Evolutionary conservation across 2,888 invertebrate genomes (phyloP).

Genomic region (Litoditis marina): DNA sequence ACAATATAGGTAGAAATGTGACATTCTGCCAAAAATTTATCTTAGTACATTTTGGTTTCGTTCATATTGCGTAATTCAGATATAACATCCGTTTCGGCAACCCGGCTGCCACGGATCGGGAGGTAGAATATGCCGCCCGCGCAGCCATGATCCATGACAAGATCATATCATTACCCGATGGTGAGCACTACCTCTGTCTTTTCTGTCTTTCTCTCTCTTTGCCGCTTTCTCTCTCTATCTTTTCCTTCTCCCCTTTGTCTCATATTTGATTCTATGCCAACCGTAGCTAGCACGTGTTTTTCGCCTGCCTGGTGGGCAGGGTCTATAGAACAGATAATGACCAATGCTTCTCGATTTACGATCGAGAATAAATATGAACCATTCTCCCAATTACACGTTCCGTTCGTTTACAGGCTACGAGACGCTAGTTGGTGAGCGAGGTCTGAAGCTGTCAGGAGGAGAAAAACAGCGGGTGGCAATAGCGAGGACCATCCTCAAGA

Average conservation of each 20-base stretch:
- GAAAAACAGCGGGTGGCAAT: conserved; percentile 97
- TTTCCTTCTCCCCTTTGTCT: too few species aligned
- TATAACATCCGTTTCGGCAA: conserved; percentile 92
- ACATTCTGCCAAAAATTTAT: neutral
- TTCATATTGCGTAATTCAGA: too few species aligned
- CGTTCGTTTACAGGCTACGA: conserved; percentile 63
- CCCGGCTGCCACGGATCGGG: conserved; percentile 75
- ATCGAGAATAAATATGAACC: neutral
- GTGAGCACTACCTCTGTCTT: too few species aligned
- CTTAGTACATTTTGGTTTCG: conserved; percentile 28
- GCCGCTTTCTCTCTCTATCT: too few species aligned
- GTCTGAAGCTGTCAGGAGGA: conserved; percentile 88
- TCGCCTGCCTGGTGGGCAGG: too few species aligned
- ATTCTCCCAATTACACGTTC: neutral
- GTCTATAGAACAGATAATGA: too few species aligned
- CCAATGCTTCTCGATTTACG: too few species aligned
- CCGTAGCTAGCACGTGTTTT: too few species aligned
- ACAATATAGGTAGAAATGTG: neutral
- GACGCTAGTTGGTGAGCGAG: conserved; percentile 81
- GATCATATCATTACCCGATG: conserved; percentile 83
- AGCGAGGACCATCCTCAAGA: conserved; percentile 86
- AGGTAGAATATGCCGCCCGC: conserved; percentile 82
- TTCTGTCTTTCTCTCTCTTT: too few species aligned
- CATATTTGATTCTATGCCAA: too few species aligned
- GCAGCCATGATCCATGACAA: conserved; percentile 89